These are phyloP conservation scores for Papilio elwesi DNA, from an alignment of 2,888 invertebrate genomes.

Conservation along the genomic window DNA sequence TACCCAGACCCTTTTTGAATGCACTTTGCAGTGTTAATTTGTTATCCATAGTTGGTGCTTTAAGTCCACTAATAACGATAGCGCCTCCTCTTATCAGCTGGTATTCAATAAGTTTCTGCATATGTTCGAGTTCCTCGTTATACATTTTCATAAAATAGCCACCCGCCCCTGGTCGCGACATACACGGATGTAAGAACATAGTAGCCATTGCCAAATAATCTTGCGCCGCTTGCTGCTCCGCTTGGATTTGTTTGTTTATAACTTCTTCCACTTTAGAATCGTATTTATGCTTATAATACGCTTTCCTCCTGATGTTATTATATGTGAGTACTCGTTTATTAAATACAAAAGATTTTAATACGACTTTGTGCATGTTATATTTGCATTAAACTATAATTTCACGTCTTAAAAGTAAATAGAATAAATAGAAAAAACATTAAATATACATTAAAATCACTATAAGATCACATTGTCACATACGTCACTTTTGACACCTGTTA, in stretches of 20 bases:
- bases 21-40: slow-evolving; percentile 52
- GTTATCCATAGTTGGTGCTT: slow-evolving; percentile 42
- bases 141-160: slow-evolving; percentile 63
- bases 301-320: slow-evolving; percentile 36
- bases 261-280: slow-evolving; percentile 51
- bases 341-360: slow-evolving; percentile 14
- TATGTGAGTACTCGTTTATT: background rate
- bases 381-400: slow-evolving; percentile 10
- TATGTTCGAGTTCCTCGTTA: slow-evolving; percentile 58
- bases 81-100: slow-evolving; percentile 57
- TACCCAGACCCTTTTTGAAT: slow-evolving; percentile 52
- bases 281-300: slow-evolving; percentile 51
- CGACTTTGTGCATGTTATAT: slow-evolving; percentile 30
- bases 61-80: slow-evolving; percentile 48
- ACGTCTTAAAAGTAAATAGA: slow-evolving; percentile 1
- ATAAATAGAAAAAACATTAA: slow-evolving; percentile 5
- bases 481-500: slow-evolving; percentile 15
- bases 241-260: slow-evolving; percentile 58
- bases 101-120: slow-evolving; percentile 57
- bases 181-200: slow-evolving; percentile 53
- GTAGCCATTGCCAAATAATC: slow-evolving; percentile 59
- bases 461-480: background rate
- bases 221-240: slow-evolving; percentile 60
- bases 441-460: slow-evolving; percentile 7
- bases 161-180: slow-evolving; percentile 54